Evolutionary conservation across 64 coral and sea anemone genomes (phyloP), one percentile per base, ranked within the genome.

Genomic region (Montipora sp.): DNA sequence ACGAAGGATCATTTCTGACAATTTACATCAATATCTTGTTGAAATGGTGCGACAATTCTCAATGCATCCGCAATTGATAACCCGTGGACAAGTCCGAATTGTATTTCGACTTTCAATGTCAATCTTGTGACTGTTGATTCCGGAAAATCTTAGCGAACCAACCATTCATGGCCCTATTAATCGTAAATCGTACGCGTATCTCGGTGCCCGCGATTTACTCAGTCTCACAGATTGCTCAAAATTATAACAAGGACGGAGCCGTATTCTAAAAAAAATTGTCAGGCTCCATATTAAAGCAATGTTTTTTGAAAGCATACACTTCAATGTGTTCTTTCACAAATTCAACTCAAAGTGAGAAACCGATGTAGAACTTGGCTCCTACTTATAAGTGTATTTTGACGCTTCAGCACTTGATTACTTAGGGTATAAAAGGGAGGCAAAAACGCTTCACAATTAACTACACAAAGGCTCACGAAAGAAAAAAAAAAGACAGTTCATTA

Each of bases 11-110:
- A 22, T 49, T 85, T 85, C 19, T 85, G 82, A 85, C 82, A 85
- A 85, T 72, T 71, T 72, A 72, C 82, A 50, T 85, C 82, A 85
- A 49, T 50, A n/a, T 85, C 66, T 72, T 50, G 82, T 85, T 85
- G 45, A 61, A 81, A 81, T 81, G 21, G 9, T 63, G 13, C 79
- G 21, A 83, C 57, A 9, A 36, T 36, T 46, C 14, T 46, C 27
- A 45, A 71, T 21, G 15, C 82, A 51, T 85, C 45, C 82, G 45
- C 44, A 66, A 69, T 51, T 78, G 75, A 50, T 78, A 2, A 46
- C 75, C 46, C 7, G 75, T 49, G 49, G 13, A 78, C 49, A 8
- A 36, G 46, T 9, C 18, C 5, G 16, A 46, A 46, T 78, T 47
- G 47, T 49, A 6, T 78, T 75, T 75, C 45, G 75, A 19, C 16